These are phyloP conservation scores for Bradypus variegatus DNA, from an alignment of 2,797 vertebrate species.

Conservation along the genomic window DNA sequence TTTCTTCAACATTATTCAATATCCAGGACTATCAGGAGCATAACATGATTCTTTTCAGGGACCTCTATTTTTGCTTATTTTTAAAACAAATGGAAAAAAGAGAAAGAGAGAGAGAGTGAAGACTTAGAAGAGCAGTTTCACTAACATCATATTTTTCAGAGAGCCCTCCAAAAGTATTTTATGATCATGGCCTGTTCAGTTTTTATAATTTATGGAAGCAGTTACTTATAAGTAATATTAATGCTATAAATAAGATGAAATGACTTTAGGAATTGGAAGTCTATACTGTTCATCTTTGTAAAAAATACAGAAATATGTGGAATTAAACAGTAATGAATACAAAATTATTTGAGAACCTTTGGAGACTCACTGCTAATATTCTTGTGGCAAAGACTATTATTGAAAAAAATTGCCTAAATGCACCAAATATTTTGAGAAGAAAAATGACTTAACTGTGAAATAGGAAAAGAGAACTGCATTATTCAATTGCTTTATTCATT, in stretches of 20 bases:
- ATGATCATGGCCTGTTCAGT: background rate
- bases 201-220: constrained; percentile 37
- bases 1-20: background rate
- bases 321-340: background rate
- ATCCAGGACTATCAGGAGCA: background rate
- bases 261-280: constrained; percentile 1
- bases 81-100: background rate
- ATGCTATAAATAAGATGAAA: constrained; percentile 37
- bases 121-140: background rate
- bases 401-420: constrained; percentile 3
- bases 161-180: background rate
- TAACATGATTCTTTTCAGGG: background rate
- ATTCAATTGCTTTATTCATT: constrained; percentile 7
- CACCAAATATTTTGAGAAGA: constrained; percentile 6
- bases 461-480: constrained; percentile 14
- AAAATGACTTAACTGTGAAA: background rate
- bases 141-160: constrained; percentile 9
- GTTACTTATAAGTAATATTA: constrained; percentile 5
- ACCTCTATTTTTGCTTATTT: constrained; percentile 31
- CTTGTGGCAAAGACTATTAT: background rate
- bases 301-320: constrained; percentile 23
- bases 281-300: background rate
- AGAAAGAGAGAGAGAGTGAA: background rate
- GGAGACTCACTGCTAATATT: background rate
- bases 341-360: constrained; percentile 12